Percentiles rank a stretch among this genome's conserved stretches.
phyloP scores from a whole-genome alignment of 2,797 vertebrate genomes.

The Sebastes taczanowskii region DNA sequence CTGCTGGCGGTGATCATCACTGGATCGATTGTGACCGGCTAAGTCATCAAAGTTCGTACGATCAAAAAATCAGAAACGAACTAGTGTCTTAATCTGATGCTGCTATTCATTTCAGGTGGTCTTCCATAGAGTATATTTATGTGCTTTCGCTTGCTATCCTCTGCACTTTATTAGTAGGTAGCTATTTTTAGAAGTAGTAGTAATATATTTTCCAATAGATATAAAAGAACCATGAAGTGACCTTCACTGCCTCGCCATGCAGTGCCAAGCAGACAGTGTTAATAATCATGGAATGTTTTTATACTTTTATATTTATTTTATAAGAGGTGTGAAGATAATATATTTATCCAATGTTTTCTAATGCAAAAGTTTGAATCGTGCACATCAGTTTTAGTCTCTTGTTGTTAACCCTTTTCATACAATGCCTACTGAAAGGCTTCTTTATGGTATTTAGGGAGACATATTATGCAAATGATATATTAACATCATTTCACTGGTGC shows the following conservation, averaged over 20 bases:
- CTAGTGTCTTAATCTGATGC: rapidly evolving
- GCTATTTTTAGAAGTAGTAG: not conserved
- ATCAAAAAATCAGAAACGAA: rapidly evolving
- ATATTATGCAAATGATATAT: not conserved
- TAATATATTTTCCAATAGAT: not conserved
- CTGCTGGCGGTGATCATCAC: not conserved
- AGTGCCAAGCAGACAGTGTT: not conserved
- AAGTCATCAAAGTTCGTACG: not conserved
- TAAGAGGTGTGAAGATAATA: rapidly evolving
- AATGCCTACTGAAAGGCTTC: not conserved
- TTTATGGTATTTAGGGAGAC: not conserved
- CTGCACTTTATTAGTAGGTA: not conserved
- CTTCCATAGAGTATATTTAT: rapidly evolving
- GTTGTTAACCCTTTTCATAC: not conserved
- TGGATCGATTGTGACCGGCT: not conserved
- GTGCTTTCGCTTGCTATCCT: rapidly evolving
- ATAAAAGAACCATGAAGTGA: not conserved
- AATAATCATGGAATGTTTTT: not conserved
- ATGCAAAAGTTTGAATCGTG: not conserved
- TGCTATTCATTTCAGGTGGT: not conserved
- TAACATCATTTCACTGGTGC: not conserved
- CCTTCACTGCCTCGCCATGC: not conserved
- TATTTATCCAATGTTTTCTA: not conserved
- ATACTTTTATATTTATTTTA: not conserved
- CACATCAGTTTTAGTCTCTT: not conserved